phyloP scores from a whole-genome alignment of 2,888 invertebrate species.

The Catonia carolina region DNA sequence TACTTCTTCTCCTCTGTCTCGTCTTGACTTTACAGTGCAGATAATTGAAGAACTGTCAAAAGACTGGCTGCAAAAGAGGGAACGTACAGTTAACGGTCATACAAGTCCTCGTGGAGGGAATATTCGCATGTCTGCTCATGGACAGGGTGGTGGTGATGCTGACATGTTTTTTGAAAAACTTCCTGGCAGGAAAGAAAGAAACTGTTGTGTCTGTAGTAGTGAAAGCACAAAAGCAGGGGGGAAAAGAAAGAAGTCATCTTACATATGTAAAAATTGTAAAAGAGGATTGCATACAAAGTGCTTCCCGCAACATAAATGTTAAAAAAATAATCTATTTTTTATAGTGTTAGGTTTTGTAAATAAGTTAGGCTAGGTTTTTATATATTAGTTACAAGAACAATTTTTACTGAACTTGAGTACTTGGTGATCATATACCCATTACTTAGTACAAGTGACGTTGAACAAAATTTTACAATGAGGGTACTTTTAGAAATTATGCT shows the following conservation, averaged over 20 bases:
- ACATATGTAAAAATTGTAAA: no score
- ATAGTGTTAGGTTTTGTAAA: no score
- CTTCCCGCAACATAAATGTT: no score
- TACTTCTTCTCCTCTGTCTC: neutral
- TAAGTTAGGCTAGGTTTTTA: no score
- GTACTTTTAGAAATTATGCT: no score
- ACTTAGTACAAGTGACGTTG: no score
- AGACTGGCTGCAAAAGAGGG: conserved; percentile 2
- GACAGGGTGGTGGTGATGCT: neutral
- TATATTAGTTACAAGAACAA: no score
- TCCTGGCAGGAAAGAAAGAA: neutral
- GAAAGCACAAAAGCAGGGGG: conserved; percentile 9
- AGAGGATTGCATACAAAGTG: no score
- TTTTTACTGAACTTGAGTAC: no score
- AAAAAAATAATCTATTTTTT: no score
- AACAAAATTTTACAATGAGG: no score
- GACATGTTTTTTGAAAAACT: conserved; percentile 2
- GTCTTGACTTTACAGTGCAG: neutral
- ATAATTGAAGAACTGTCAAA: conserved; percentile 9
- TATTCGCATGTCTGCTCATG: neutral
- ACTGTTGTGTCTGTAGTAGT: conserved; percentile 18
- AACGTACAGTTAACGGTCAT: neutral
- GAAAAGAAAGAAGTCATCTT: conserved; percentile 18
- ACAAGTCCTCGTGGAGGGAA: neutral
- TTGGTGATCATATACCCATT: no score